Base-by-base conservation (phyloP, 2,888 invertebrate genomes). In the Cheilosia urbana region DNA sequence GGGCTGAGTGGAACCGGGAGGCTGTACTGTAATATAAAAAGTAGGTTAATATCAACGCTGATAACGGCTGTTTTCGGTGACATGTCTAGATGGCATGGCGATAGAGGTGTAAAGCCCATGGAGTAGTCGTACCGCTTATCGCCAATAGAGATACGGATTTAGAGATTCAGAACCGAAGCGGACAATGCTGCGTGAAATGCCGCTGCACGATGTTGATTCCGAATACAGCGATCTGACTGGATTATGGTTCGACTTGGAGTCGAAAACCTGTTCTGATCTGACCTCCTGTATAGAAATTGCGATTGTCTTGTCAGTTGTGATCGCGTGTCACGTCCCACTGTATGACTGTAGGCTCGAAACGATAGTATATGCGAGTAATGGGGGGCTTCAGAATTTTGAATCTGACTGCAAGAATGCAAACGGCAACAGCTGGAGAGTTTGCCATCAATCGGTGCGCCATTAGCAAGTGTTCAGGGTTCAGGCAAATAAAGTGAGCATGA, bases 241-340 rank as follows among this genome's bases (percentile, higher is more conserved):
- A 62, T 73, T 73, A 37, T n/a, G 17, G 45, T 47, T 19, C 34
- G 66, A 42, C 58, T 53, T 24, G 57, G 69, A 24, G 75, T 71
- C 58, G 57, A 45, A 72, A 85, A 85, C 85, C 81, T 58, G 85
- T 85, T 85, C 53, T 45, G 66, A 72, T 77, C 57, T 76, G 65
- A 68, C 85, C 81, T 81, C 76, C 55, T 40, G 15, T 45, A 60
- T 85, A 72, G 72, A 77, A 66, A 85, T 77, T 81, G 77, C 76
- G 53, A 85, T 72, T 81, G 72, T 69, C 58, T 62, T 81, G 85
- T 72, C 77, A 85, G 58, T 72, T 81, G 66, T 45, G 81, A 85
- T 85, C 77, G 85, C 85, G 77, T 85, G 81, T 85, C 76, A 81
- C 85, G 81, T 81, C 85, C 81, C 81, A 85, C 62, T 66, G 49